These are phyloP conservation scores for Pterostichus niger DNA, from an alignment of 2,888 invertebrate genomes.

Conservation along the genomic window DNA sequence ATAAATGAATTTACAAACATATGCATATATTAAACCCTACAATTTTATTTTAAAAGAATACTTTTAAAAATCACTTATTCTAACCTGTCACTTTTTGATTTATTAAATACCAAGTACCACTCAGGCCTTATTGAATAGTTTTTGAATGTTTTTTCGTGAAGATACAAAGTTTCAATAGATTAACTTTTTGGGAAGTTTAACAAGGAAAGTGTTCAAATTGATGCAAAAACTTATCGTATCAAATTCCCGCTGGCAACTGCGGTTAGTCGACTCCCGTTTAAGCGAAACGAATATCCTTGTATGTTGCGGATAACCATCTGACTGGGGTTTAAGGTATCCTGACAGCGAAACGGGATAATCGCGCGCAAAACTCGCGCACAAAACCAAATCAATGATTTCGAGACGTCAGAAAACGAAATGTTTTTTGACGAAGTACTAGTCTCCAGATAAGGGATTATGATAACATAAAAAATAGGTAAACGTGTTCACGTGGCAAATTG, in stretches of 20 bases:
- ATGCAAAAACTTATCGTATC: conserved; percentile 36
- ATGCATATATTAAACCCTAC: background rate
- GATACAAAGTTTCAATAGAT: conserved; percentile 12
- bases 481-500: too few species aligned
- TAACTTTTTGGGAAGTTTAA: conserved; percentile 31
- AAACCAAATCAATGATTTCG: background rate
- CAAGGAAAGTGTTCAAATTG: conserved; percentile 29
- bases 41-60: background rate
- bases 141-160: background rate
- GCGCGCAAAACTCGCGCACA: background rate
- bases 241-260: conserved; percentile 10
- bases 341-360: conserved; percentile 17
- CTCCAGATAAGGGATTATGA: background rate
- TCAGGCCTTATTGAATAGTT: background rate
- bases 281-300: conserved; percentile 16
- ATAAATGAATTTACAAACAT: background rate
- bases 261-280: background rate
- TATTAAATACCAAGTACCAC: background rate
- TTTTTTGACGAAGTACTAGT: background rate
- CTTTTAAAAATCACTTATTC: conserved; percentile 8
- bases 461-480: too few species aligned
- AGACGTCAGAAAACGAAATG: background rate
- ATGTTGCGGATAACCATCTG: conserved; percentile 26
- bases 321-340: conserved; percentile 24
- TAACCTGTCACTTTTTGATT: background rate